Conservation (phyloP, 2,113 vertebrate genomes). For the Picathartes gymnocephalus region DNA sequence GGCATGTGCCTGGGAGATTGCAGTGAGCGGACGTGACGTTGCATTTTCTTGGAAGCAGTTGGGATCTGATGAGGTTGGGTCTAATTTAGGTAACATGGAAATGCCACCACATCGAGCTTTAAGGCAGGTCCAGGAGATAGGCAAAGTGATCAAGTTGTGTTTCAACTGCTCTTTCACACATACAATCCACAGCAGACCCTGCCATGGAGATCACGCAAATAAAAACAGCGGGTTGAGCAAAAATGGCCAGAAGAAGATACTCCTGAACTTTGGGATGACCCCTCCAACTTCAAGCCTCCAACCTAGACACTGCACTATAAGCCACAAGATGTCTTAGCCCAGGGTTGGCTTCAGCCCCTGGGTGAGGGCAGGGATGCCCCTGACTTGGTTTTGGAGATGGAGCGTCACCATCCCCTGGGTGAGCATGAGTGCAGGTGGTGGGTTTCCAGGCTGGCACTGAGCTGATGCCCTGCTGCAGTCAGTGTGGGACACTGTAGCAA, state of each 20-base stretch:
- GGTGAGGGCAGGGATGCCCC: not conserved
- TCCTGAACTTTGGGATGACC: fast-evolving
- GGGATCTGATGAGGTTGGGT: not conserved
- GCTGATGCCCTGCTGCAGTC: not conserved
- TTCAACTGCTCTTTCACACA: not conserved
- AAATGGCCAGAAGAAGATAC: not conserved
- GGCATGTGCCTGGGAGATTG: fast-evolving
- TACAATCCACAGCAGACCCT: not conserved
- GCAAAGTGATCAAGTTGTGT: not conserved
- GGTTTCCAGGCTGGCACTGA: not conserved
- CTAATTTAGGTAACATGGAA: not conserved
- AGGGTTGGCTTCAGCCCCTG: not conserved
- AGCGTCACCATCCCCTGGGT: not conserved
- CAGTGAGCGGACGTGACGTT: fast-evolving
- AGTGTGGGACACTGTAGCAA: not conserved
- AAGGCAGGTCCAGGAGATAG: not conserved
- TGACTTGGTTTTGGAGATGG: not conserved
- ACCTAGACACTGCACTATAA: not conserved
- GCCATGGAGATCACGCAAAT: not conserved
- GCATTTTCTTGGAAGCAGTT: not conserved
- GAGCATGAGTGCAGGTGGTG: not conserved
- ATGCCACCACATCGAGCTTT: not conserved
- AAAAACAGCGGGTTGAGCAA: not conserved
- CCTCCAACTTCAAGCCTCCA: not conserved
- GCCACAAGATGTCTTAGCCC: not conserved